Conservation (phyloP, 2,797 vertebrate species). For the Hippopotamyrus pictus region DNA sequence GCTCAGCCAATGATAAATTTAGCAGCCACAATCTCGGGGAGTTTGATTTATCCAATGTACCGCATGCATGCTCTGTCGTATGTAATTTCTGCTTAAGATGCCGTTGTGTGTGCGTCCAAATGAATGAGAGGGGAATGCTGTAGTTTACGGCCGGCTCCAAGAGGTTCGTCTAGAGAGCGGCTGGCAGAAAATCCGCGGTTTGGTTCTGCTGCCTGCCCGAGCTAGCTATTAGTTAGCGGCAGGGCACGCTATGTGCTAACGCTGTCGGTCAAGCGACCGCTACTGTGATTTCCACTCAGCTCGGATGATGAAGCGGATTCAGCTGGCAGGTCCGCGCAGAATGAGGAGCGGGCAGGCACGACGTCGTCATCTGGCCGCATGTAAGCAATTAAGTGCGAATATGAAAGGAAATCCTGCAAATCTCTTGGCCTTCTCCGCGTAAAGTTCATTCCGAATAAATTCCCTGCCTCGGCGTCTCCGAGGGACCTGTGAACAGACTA, state of each 20-base stretch:
- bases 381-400: not conserved
- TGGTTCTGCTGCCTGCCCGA: not conserved
- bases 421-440: not conserved
- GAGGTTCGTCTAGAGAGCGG: not conserved
- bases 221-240: not conserved
- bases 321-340: not conserved
- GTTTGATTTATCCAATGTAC: not conserved
- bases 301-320: not conserved
- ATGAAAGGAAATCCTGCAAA: not conserved
- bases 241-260: not conserved
- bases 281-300: not conserved
- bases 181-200: not conserved
- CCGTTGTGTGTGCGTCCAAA: not conserved
- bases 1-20: not conserved
- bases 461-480: not conserved
- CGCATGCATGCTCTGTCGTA: not conserved
- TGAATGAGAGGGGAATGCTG: not conserved
- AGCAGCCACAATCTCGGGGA: not conserved
- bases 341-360: not conserved
- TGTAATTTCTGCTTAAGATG: constrained; percentile 6
- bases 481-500: not conserved
- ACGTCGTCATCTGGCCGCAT: not conserved
- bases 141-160: not conserved
- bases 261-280: not conserved
- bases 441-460: not conserved